These are phyloP conservation scores for Catostylus mosaicus DNA, from an alignment of 30 jellyfish, hydroid and myxozoan species.

Conservation along the genomic window DNA sequence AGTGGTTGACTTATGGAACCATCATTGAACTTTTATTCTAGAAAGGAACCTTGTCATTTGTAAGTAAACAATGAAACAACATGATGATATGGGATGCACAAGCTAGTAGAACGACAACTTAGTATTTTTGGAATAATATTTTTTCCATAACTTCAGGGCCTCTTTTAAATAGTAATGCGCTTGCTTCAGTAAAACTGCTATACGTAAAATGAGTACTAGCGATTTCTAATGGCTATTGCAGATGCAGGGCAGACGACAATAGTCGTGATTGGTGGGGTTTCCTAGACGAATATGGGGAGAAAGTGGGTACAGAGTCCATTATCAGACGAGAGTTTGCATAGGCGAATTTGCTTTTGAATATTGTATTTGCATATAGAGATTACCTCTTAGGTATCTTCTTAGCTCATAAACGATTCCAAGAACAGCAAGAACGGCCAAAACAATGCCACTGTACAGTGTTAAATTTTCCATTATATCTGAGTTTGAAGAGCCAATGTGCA, in stretches of 20 bases:
- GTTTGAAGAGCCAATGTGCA: slow-evolving; percentile 10
- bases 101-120: too few species aligned
- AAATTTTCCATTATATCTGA: slow-evolving; percentile 13
- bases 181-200: too few species aligned
- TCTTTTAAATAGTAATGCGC: too few species aligned
- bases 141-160: too few species aligned
- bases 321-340: neutral
- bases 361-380: neutral
- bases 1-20: too few species aligned
- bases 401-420: slow-evolving; percentile 21
- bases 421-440: slow-evolving; percentile 14
- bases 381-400: neutral
- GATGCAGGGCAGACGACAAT: too few species aligned
- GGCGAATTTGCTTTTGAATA: neutral
- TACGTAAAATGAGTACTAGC: neutral
- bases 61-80: neutral
- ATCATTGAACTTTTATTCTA: neutral
- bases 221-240: too few species aligned
- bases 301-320: neutral
- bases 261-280: too few species aligned
- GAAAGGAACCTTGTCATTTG: neutral
- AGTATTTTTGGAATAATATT: too few species aligned
- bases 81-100: neutral
- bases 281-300: neutral
- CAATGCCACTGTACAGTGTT: slow-evolving; percentile 14